Evolutionary conservation across 2,888 invertebrate species (phyloP), one percentile per base, ranked within the genome.

Genomic region (Polyploca ridens): DNA sequence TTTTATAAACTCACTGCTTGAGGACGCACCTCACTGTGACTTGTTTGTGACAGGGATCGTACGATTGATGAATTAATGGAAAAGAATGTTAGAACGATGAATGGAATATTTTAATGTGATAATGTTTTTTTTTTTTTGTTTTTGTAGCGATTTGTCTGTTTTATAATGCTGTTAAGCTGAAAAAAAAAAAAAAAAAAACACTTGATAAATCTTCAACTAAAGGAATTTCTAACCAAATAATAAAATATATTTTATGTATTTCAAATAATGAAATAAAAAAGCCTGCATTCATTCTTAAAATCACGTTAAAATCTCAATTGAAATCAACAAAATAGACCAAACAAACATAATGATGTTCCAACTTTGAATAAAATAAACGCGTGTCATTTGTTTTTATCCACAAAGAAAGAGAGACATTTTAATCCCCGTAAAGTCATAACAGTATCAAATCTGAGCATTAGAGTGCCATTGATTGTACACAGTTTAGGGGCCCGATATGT

Each of bases 401-500:
- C 54, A 54, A 54, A 19, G 16, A 54, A 54, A 19, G 54, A 49
- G 16, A 16, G 54, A 54, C 54, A n/a, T 61, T 14, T 61, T 44
- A 61, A 61, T 61, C 61, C 41, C 61, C 54, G 54, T 54, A 19
- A 54, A 54, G 54, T 54, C 54, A 19, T 41, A 61, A 41, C 61
- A 41, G 19, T 38, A 61, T 61, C 61, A 61, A 19, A 41, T 41
- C 41, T 41, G 14, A 61, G 61, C 61, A 61, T 61, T 61, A 41
- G 61, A 61, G 61, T 27, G 61, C 41, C 38, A 19, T 41, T 19
- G 61, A 35, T 54, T 54, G 54, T 54, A 54, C 19, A 60, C 59
- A 60, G 61, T 61, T 61, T 61, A 61, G 61, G 54, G 54, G 54
- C 54, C 62, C 54, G 49, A 63, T 71, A 69, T 66, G 74, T 70